phyloP scores from a whole-genome alignment of 1,140 invertebrate genomes.

The Nasonia giraulti region DNA sequence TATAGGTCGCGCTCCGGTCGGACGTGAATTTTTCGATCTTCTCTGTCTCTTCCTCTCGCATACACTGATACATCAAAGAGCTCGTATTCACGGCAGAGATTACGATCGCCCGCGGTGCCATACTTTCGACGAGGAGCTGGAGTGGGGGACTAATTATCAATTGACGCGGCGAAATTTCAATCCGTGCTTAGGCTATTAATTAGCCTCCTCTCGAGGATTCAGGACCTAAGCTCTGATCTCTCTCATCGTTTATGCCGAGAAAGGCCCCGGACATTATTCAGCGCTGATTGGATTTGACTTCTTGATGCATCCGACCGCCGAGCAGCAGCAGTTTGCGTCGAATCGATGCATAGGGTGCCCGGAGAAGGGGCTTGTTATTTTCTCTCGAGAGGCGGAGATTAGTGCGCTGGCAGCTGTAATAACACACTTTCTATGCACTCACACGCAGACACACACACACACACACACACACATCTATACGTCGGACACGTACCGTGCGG shows the following conservation, averaged over 20 bases:
- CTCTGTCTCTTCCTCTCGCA: too few species aligned
- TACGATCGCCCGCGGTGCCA: not conserved
- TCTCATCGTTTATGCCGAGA: not conserved
- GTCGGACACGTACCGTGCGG: not conserved
- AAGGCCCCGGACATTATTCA: not conserved
- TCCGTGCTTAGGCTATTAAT: not conserved
- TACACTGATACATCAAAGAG: too few species aligned
- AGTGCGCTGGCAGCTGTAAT: not conserved
- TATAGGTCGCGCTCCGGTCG: not conserved
- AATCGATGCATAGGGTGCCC: not conserved
- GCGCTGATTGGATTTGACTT: slow-evolving; percentile 27
- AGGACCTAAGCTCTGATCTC: not conserved
- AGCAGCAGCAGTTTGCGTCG: not conserved
- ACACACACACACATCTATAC: not conserved
- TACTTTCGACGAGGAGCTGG: not conserved
- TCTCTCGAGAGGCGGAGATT: not conserved
- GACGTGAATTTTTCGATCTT: not conserved
- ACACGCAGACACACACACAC: too few species aligned
- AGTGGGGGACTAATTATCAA: not conserved
- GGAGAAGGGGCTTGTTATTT: not conserved
- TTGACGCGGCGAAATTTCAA: slow-evolving; percentile 1
- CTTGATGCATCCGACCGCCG: not conserved
- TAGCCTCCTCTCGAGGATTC: slow-evolving; percentile 4
- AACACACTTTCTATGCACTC: not conserved
- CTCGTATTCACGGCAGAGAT: not conserved